A percentile compares a stretch with the other conserved stretches of the same genome.
Evolutionary conservation across 2,113 vertebrate species (phyloP).

Genomic region (Falcunculus frontatus): DNA sequence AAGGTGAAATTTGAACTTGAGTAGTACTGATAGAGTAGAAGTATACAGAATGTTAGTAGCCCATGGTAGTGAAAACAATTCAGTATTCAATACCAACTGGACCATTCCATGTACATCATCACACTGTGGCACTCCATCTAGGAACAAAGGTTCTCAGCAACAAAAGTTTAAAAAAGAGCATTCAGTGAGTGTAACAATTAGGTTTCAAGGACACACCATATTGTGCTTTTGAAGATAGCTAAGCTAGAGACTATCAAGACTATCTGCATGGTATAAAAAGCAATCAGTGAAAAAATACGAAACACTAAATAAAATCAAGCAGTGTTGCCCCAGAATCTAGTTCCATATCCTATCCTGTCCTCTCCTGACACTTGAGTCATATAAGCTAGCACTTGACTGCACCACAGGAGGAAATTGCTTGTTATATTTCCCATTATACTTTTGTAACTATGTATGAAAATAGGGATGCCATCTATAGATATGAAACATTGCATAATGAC

Average conservation of each 20-base stretch:
- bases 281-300: neutral
- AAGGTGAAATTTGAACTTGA: neutral
- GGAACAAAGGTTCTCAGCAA: neutral
- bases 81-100: neutral
- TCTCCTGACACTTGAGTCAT: neutral
- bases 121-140: neutral
- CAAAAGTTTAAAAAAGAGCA: neutral
- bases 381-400: neutral
- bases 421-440: slow-evolving; percentile 10
- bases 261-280: neutral
- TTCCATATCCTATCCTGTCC: neutral
- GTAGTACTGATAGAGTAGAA: neutral
- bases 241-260: neutral
- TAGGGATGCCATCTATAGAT: slow-evolving; percentile 13
- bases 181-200: neutral
- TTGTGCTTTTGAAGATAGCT: neutral
- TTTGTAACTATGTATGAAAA: slow-evolving; percentile 4
- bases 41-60: neutral
- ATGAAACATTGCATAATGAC: slow-evolving; percentile 17
- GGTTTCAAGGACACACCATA: neutral
- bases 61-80: neutral
- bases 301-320: neutral
- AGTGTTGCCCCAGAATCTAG: neutral
- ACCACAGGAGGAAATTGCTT: neutral
- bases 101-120: rapidly evolving